These are phyloP conservation scores for Mobula hypostoma DNA, from an alignment of 2,113 vertebrate genomes.

Conservation along the genomic window DNA sequence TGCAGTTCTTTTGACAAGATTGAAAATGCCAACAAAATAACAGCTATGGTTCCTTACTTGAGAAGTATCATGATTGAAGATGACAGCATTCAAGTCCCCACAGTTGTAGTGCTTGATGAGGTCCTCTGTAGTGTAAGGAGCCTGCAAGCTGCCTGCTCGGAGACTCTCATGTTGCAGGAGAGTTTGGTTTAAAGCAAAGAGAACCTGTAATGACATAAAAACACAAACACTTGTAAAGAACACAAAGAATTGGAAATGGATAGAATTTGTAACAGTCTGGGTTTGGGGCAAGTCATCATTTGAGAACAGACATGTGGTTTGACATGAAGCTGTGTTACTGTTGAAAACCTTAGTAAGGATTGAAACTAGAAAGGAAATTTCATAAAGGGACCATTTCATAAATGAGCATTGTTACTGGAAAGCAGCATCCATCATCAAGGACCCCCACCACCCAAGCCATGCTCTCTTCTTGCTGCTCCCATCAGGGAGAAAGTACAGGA, in stretches of 20 bases:
- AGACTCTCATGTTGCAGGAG: constrained; percentile 75
- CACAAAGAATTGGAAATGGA: not conserved
- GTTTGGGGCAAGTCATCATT: not conserved
- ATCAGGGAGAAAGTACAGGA: too few species aligned
- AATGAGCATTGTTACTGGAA: too few species aligned
- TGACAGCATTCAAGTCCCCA: constrained; percentile 74
- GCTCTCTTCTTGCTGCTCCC: too few species aligned
- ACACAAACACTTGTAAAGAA: constrained; percentile 32
- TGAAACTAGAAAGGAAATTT: not conserved
- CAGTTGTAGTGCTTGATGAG: constrained; percentile 86
- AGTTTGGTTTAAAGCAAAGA: constrained; percentile 80
- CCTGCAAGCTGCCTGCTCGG: constrained; percentile 71
- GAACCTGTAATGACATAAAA: constrained; percentile 57
- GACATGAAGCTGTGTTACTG: not conserved
- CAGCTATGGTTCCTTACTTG: constrained; percentile 57
- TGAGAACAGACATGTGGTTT: not conserved
- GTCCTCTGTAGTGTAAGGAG: constrained; percentile 72
- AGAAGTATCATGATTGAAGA: constrained; percentile 80
- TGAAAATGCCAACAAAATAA: constrained; percentile 31
- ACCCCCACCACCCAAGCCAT: too few species aligned
- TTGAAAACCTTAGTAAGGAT: not conserved
- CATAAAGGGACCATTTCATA: not conserved
- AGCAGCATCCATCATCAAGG: too few species aligned
- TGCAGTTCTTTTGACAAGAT: constrained; percentile 27
- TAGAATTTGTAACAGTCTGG: not conserved